Base-by-base conservation (phyloP, 2,113 vertebrate genomes). In the Pyrgilauda ruficollis region DNA sequence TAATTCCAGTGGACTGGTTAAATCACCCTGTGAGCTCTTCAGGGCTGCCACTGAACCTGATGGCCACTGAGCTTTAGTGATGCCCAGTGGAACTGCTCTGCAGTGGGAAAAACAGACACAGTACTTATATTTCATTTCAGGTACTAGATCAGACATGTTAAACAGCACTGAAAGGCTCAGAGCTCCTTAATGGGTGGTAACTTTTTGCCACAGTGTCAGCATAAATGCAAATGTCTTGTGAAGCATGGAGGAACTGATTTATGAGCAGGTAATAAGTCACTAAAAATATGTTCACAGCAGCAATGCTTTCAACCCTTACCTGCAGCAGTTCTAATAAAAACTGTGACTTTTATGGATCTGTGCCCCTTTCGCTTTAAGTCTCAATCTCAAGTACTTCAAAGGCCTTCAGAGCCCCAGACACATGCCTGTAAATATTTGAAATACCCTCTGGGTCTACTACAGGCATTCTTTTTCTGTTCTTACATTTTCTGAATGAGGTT, bases 271-370 rank as follows among this genome's bases (percentile, higher is more conserved):
- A 94, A 63, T 85, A 88, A 86, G 79, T 80, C 80, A 89, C 59
- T 84, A 77, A 91, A 94, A 87, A 31, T 59, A 89, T 7, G 23
- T 63, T 92, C 72, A 56, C 76, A 88, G 58, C n/a, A 79, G 80
- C 91, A 94, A 86, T 46, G 63, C 55, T 96, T 87, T 83, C 85
- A 97, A 93, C 33, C 21, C 83, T 26, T 83, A 95, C 93, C 80
- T 80, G 82, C 33, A 93, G 84, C 75, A 95, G 89, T 86, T 96
- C 90, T 74, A 81, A 93, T 46, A 69, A 93, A 94, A 95, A 41
- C 49, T 58, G 46, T 41, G 75, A 35, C 50, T 93, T 97, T 93
- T 77, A 84, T 43, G 92, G 76, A 35, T 88, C 55, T 63, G 24
- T 52, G 22, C 37, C 19, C n/a, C 81, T 74, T 90, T 79, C 18